phyloP scores from a whole-genome alignment of 1,140 invertebrate genomes.

The Bombyx mandarina region DNA sequence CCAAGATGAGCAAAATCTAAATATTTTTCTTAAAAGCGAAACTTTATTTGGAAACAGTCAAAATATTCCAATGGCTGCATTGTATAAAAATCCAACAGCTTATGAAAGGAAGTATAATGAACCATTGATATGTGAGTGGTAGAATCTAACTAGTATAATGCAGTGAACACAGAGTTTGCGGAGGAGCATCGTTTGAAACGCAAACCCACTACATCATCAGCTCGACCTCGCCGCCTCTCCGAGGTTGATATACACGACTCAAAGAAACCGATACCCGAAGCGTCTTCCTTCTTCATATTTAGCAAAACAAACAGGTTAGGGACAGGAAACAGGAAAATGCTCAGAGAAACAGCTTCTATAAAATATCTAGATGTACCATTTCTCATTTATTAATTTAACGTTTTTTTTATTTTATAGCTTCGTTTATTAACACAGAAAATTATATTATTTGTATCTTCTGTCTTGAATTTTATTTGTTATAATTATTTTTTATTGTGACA shows the following conservation, averaged over 20 bases:
- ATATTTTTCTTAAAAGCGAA: too few relatives aligned
- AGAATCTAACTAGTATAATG: slow-evolving; percentile 39
- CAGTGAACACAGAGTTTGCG: slow-evolving; percentile 61
- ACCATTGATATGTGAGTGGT: slow-evolving; percentile 1
- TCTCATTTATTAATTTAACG: slow-evolving; percentile 21
- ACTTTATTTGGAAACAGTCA: too few relatives aligned
- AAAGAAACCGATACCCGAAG: slow-evolving; percentile 94
- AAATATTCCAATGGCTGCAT: too few relatives aligned
- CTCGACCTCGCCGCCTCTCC: slow-evolving; percentile 90
- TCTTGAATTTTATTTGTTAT: slow-evolving; percentile 26
- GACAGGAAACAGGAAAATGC: slow-evolving; percentile 9
- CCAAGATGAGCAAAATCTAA: too few relatives aligned
- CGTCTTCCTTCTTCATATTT: slow-evolving; percentile 96
- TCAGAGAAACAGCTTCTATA: background rate
- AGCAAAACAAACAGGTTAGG: slow-evolving; percentile 91
- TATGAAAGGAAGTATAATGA: too few relatives aligned
- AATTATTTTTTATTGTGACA: slow-evolving; percentile 22
- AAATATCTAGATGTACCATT: slow-evolving; percentile 44
- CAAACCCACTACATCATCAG: slow-evolving; percentile 71
- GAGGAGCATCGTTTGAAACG: slow-evolving; percentile 61
- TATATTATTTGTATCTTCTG: too few relatives aligned
- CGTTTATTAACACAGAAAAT: background rate
- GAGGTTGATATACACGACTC: slow-evolving; percentile 90
- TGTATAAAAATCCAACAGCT: too few relatives aligned
- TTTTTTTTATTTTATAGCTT: slow-evolving; percentile 12